phyloP scores from a whole-genome alignment of 2,797 vertebrate species.

The Iguana delicatissima region DNA sequence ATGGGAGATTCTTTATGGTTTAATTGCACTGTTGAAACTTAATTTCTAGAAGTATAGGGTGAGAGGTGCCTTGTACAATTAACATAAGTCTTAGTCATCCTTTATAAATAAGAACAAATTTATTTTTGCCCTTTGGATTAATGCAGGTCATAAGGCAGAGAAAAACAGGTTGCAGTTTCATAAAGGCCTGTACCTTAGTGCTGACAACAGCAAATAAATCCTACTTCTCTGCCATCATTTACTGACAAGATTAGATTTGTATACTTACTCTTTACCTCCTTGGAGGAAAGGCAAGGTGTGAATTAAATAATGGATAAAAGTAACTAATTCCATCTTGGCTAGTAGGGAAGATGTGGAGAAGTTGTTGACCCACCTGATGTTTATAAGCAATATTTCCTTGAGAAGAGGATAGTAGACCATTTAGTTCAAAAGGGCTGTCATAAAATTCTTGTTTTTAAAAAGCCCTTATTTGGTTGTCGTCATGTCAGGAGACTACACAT shows the following conservation, averaged over 20 bases:
- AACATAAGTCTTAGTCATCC: background rate
- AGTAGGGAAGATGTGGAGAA: background rate
- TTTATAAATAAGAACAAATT: background rate
- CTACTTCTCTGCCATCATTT: background rate
- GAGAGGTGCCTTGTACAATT: background rate
- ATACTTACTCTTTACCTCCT: background rate
- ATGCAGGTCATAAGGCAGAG: background rate
- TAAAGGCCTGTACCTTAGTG: background rate
- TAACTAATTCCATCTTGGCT: background rate
- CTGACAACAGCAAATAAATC: background rate
- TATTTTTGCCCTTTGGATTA: background rate
- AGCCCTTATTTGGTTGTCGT: background rate
- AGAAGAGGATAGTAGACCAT: background rate
- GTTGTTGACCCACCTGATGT: background rate
- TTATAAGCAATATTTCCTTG: background rate
- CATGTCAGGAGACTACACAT: background rate
- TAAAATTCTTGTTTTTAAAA: background rate
- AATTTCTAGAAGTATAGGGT: background rate
- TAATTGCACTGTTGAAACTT: background rate
- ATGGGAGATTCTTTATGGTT: background rate
- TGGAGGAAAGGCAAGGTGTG: background rate
- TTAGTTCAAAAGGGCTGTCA: background rate
- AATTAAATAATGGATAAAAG: background rate
- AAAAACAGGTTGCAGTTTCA: background rate
- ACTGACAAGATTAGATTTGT: background rate